Base-by-base conservation (phyloP, 1,140 invertebrate genomes). In the Drosophila fuyamai region DNA sequence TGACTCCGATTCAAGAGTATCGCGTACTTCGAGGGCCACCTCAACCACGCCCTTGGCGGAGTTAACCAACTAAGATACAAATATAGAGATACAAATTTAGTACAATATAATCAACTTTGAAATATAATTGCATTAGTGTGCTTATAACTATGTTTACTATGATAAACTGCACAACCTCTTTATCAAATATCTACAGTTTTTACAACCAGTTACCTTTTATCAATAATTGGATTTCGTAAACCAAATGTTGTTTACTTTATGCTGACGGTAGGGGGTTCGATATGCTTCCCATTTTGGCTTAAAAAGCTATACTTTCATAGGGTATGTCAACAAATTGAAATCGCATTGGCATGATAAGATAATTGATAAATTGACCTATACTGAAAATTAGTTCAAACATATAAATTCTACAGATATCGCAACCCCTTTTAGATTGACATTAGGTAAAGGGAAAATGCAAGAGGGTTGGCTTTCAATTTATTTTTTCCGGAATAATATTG, bases 1-100 rank as follows among this genome's bases (percentile, higher is more conserved):
- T 2, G 44, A 2, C 0, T 74, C 78, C 27, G 44, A 57, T 55
- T 70, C 76, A 46, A 61, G 51, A 40, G 81, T 72, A 82, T 92
- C 90, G 14, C 86, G 76, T 50, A 92, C 74, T 44, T 91, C 90
- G 1, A 92, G 76, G 7, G 88, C 74, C 48, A 92, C 29, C 67
- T 92, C 90, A 3, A 92, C 78, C 14, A 90, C 81, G 35, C 90
- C 90, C 68, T 92, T 92, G 9, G 90, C 66, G 1, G 90, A 72
- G 58, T 90, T 91, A 3, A 70, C 58, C 5, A 92, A 73, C 90
- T 92, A 7, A 74, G 71, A 53, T 36, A 14, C 8, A 16, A 7
- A 12, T 27, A 13, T 13, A 7, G 7, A 61, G 27, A 18, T 10
- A 44, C 1, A 8, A 29, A 13, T 29, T 32, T 13, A 41, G 12